A percentile compares a stretch with the other conserved stretches of the same genome.
phyloP scores from a whole-genome alignment of 2,113 vertebrate species.

The Hippocampus guttulatus region DNA sequence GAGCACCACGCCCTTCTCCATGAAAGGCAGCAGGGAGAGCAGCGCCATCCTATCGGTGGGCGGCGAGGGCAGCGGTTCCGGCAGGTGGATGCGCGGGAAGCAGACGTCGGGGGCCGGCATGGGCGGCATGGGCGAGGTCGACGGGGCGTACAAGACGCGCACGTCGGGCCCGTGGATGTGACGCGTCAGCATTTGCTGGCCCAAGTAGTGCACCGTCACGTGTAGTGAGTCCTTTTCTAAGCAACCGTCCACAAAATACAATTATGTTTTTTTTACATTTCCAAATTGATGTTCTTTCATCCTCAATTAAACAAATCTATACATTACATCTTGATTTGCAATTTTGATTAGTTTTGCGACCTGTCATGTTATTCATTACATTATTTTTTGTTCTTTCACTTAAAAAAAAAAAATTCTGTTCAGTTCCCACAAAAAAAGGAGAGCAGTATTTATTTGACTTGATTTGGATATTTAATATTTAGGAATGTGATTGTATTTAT shows the following conservation, averaged over 20 bases:
- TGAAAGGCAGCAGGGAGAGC: slow-evolving; percentile 69
- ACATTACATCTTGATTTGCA: too few relatives aligned
- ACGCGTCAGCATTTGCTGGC: slow-evolving; percentile 57
- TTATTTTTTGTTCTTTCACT: too few relatives aligned
- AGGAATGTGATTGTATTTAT: too few relatives aligned
- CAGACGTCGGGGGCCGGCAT: slow-evolving; percentile 15
- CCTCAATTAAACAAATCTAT: too few relatives aligned
- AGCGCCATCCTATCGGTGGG: slow-evolving; percentile 47
- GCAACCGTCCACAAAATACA: neutral
- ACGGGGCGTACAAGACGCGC: slow-evolving; percentile 55
- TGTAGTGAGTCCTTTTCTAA: slow-evolving; percentile 67
- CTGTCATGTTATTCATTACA: too few relatives aligned
- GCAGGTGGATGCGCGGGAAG: slow-evolving; percentile 59
- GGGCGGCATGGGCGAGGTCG: slow-evolving; percentile 41
- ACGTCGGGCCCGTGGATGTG: slow-evolving; percentile 63
- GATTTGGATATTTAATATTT: too few relatives aligned
- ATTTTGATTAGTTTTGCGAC: too few relatives aligned
- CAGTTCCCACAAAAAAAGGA: too few relatives aligned
- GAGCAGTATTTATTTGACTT: too few relatives aligned
- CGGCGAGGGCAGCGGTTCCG: slow-evolving; percentile 54
- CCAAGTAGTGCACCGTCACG: slow-evolving; percentile 73
- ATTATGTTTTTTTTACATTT: neutral
- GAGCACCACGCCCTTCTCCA: slow-evolving; percentile 77
- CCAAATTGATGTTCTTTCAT: too few relatives aligned
- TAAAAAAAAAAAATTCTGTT: too few relatives aligned